These are phyloP conservation scores for Sebastes melanostomus DNA, from an alignment of 2,797 vertebrate genomes.

Conservation along the genomic window DNA sequence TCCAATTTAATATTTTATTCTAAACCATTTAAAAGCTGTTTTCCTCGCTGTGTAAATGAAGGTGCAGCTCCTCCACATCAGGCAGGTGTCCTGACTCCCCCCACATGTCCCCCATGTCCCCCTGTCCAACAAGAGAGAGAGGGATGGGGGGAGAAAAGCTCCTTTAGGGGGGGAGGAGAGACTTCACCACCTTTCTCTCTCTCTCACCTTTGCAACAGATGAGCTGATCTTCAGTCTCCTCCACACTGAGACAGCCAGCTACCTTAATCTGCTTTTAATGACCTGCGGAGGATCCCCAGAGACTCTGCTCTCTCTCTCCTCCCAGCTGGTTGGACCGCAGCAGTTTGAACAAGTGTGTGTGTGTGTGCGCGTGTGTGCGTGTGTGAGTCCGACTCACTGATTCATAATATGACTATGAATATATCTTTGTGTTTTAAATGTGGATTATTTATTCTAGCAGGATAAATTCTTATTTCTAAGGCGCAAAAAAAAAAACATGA, in stretches of 20 bases:
- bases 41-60: conserved; percentile 8
- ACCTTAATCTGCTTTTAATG: conserved; percentile 86
- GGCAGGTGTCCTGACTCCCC: conserved; percentile 62
- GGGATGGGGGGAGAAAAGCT: neutral
- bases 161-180: conserved; percentile 26
- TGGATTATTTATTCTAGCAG: neutral
- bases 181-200: conserved; percentile 20
- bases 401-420: neutral
- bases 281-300: conserved; percentile 69
- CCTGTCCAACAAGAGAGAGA: conserved; percentile 6
- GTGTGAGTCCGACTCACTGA: neutral
- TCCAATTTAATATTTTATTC: neutral
- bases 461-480: neutral
- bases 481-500: neutral
- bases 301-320: conserved; percentile 22
- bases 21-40: neutral
- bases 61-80: conserved; percentile 9
- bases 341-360: neutral
- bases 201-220: conserved; percentile 76
- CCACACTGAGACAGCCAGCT: conserved; percentile 63
- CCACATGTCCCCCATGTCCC: neutral
- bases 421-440: neutral
- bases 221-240: conserved; percentile 64
- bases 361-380: neutral
- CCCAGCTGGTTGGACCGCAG: conserved; percentile 26